Percentiles rank a stretch among this genome's conserved stretches.
Evolutionary conservation across 2,888 invertebrate species (phyloP).

Genomic region (Meteorus cinctellus): DNA sequence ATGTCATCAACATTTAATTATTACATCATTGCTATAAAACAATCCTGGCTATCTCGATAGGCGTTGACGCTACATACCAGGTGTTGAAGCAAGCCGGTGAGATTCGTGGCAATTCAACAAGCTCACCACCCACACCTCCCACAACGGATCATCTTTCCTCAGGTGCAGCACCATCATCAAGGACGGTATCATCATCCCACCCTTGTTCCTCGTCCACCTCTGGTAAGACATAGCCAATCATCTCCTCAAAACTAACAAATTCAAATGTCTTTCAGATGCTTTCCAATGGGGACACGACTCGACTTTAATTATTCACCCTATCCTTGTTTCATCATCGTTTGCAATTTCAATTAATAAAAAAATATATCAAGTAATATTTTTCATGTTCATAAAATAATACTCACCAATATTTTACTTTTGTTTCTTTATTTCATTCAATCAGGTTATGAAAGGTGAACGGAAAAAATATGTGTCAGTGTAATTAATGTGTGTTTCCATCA

Average conservation of each 20-base stretch:
- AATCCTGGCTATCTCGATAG: slow-evolving; percentile 63
- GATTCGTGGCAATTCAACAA: slow-evolving; percentile 76
- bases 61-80: slow-evolving; percentile 95
- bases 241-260: slow-evolving; percentile 41
- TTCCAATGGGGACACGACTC: slow-evolving; percentile 59
- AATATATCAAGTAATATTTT: not conserved
- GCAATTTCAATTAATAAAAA: not conserved
- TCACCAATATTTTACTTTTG: not conserved
- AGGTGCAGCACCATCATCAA: slow-evolving; percentile 68
- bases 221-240: slow-evolving; percentile 67
- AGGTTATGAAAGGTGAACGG: not conserved
- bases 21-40: slow-evolving; percentile 15
- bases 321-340: not conserved
- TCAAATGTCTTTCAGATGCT: slow-evolving; percentile 40
- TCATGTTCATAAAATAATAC: slow-evolving; percentile 14
- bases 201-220: slow-evolving; percentile 73
- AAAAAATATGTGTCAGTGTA: no score
- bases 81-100: slow-evolving; percentile 96
- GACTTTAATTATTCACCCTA: slow-evolving; percentile 47
- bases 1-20: slow-evolving; percentile 2
- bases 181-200: slow-evolving; percentile 69
- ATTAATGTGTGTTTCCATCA: no score
- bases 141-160: slow-evolving; percentile 69
- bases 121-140: slow-evolving; percentile 72
- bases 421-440: not conserved